A percentile compares a stretch with the other conserved stretches of the same genome.
Evolutionary conservation across 2,797 vertebrate species (phyloP).

Genomic region (Pempheris klunzingeri): DNA sequence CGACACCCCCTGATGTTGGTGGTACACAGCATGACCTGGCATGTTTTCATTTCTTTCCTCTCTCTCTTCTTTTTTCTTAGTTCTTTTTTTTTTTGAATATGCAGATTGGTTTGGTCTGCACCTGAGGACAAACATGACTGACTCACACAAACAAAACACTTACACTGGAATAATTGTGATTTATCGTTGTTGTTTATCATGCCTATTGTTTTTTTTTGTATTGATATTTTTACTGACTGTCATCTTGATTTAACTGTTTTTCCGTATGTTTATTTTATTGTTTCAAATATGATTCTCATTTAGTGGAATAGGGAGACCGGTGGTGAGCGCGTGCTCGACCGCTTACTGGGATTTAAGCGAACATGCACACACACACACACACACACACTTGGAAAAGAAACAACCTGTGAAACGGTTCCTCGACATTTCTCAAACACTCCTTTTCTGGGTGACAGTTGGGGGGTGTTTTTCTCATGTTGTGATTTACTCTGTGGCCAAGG

Average conservation of each 20-base stretch:
- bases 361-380: constrained; percentile 40
- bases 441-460: constrained; percentile 50
- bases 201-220: constrained; percentile 68
- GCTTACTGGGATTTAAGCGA: constrained; percentile 61
- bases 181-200: constrained; percentile 78
- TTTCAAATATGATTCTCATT: constrained; percentile 69
- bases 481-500: constrained; percentile 48
- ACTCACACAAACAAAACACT: constrained; percentile 81
- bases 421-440: constrained; percentile 64
- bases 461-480: constrained; percentile 38
- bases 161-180: constrained; percentile 89
- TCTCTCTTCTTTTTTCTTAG: constrained; percentile 6
- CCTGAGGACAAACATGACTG: constrained; percentile 76
- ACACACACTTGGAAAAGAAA: constrained; percentile 3
- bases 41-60: constrained; percentile 64
- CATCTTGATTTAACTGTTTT: constrained; percentile 74
- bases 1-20: constrained; percentile 18
- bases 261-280: constrained; percentile 71
- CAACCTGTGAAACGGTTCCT: constrained; percentile 74
- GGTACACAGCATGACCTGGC: constrained; percentile 75
- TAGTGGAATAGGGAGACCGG: constrained; percentile 62
- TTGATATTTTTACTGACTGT: constrained; percentile 79
- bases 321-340: constrained; percentile 39
- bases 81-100: constrained; percentile 49
- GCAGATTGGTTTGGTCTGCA: constrained; percentile 73